Conservation (phyloP, 2,113 vertebrate genomes). For the Dipodomys spectabilis region DNA sequence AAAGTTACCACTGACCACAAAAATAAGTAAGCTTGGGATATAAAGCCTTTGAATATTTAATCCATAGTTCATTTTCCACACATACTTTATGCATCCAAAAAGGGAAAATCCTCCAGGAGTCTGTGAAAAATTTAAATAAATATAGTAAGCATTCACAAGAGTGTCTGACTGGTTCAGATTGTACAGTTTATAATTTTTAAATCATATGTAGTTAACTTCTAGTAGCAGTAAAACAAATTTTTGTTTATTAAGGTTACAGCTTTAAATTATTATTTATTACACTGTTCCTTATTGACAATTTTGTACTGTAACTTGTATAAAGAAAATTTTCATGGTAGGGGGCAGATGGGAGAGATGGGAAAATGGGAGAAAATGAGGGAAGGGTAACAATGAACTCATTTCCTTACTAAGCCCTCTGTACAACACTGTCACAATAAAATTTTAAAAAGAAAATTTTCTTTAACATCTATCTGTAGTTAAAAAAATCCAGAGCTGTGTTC, state of each 20-base stretch:
- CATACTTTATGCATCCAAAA: not conserved
- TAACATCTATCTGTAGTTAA: not conserved
- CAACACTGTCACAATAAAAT: not conserved
- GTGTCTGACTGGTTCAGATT: not conserved
- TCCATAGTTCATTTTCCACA: not conserved
- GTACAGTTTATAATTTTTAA: not conserved
- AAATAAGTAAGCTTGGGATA: not conserved
- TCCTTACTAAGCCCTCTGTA: too few species aligned
- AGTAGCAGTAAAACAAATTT: not conserved
- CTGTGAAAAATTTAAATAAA: constrained; percentile 1
- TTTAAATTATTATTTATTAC: not conserved
- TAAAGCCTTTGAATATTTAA: not conserved
- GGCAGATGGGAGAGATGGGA: too few species aligned
- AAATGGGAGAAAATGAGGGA: too few species aligned
- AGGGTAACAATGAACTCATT: too few species aligned
- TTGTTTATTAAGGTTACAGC: not conserved
- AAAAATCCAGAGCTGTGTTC: not conserved
- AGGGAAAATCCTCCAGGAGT: not conserved
- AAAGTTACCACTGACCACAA: not conserved
- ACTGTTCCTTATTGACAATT: not conserved
- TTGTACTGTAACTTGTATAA: too few species aligned
- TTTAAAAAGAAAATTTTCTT: not conserved
- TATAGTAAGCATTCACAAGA: not conserved
- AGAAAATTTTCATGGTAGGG: too few species aligned
- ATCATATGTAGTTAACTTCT: not conserved